Percentiles rank a stretch among this genome's conserved stretches.
Evolutionary conservation across 1,140 invertebrate genomes (phyloP).

Genomic region (Lepidurus packardi): DNA sequence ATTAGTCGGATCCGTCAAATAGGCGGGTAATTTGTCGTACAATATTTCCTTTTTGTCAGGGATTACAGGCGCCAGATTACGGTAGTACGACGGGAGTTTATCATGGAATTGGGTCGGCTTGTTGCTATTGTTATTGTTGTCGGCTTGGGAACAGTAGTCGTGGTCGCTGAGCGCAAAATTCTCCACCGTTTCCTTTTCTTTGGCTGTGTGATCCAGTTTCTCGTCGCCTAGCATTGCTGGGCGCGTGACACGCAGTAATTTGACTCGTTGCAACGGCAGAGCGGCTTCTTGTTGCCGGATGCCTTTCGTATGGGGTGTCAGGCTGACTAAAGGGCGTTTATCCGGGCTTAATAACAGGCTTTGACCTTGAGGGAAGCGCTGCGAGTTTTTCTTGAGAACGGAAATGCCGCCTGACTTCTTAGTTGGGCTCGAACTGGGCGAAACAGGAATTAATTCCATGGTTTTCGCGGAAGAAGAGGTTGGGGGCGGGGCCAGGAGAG

Average conservation of each 20-base stretch:
- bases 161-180: conserved; percentile 6
- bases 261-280: background rate
- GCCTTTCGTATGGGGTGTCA: background rate
- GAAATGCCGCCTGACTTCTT: background rate
- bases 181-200: background rate
- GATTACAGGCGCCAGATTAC: conserved; percentile 23
- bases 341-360: background rate
- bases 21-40: conserved; percentile 39
- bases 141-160: conserved; percentile 13
- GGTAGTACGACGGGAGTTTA: conserved; percentile 32
- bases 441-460: conserved; percentile 4
- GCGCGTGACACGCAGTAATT: background rate
- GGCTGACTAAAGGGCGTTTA: background rate
- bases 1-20: conserved; percentile 36
- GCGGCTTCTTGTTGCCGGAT: conserved; percentile 13
- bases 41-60: conserved; percentile 29
- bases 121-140: background rate
- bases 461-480: background rate
- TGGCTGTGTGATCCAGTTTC: background rate
- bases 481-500: background rate
- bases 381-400: conserved; percentile 5
- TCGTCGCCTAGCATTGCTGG: background rate
- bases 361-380: conserved; percentile 4
- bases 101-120: conserved; percentile 24
- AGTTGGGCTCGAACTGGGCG: background rate